Base-by-base conservation (phyloP, 2,113 vertebrate genomes). In the Oxyura jamaicensis region DNA sequence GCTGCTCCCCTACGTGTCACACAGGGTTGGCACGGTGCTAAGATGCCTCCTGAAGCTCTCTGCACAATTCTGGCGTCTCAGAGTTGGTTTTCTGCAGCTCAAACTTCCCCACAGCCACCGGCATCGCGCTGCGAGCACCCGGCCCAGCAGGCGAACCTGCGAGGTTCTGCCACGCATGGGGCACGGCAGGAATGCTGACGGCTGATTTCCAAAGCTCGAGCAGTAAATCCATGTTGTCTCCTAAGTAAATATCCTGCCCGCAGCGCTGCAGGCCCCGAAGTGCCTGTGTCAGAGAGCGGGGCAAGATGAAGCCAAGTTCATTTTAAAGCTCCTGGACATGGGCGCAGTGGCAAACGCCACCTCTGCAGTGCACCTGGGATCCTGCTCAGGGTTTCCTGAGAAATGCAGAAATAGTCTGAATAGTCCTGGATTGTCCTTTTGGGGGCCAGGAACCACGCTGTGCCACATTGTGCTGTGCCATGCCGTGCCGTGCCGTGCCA, bases 41-140 rank as follows among this genome's bases (percentile, higher is more conserved):
- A 50, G 62, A 59, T 3, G 2, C 52, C 73, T 33, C 22, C 8
- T 13, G 8, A 22, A 5, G 58, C 2, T 41, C 46, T 6, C 7
- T 1, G 22, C 22, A 8, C 0, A 4, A 4, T 8, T 8, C 42
- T 9, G 23, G 11, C 50, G 1, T 13, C 79, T 17, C 0, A 39
- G 41, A 55, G 86, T 21, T 8, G 0, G 1, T 7, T 16, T 4
- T 13, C 35, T 69, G 44, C 4, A 7, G 18, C 50, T 13, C 28
- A 3, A 73, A 16, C 41, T 46, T 56, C 0, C 31, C 55, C 73
- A 1, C 7, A 1, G 65, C 8, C 22, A 0, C 0, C 0, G 20
- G 14, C 8, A 22, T 3, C 0, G 7, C 7, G 0, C 53, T 3
- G 10, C 0, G 8, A 2, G 17, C 2, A 22, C 83, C 44, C 48